A percentile compares a stretch with the other conserved stretches of the same genome.
phyloP scores from a whole-genome alignment of 1,140 invertebrate genomes.

The Leptopilina clavipes region DNA sequence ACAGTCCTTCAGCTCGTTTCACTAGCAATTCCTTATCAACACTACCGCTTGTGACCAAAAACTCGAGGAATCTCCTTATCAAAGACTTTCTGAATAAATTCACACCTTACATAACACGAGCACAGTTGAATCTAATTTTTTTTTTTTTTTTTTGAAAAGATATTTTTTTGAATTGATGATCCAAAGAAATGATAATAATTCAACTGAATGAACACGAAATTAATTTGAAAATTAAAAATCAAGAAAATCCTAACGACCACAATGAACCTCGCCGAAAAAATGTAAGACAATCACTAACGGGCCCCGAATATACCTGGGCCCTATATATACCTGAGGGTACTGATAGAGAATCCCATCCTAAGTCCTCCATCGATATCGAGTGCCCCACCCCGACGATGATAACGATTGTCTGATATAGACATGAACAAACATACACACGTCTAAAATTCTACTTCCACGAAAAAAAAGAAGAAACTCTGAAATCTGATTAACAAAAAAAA shows the following conservation, averaged over 20 bases:
- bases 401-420: slow-evolving; percentile 64
- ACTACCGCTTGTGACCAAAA: slow-evolving; percentile 20
- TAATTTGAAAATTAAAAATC: neutral
- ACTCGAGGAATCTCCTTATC: slow-evolving; percentile 20
- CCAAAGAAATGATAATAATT: slow-evolving; percentile 37
- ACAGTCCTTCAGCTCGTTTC: slow-evolving; percentile 23
- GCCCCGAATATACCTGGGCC: slow-evolving; percentile 59
- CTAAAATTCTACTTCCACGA: slow-evolving; percentile 28
- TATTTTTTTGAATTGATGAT: slow-evolving; percentile 15
- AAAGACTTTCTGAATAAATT: slow-evolving; percentile 5
- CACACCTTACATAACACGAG: slow-evolving; percentile 33
- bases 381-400: slow-evolving; percentile 70
- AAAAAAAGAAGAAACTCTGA: neutral
- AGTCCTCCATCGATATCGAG: slow-evolving; percentile 67
- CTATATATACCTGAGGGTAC: slow-evolving; percentile 67
- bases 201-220: neutral
- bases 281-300: slow-evolving; percentile 62
- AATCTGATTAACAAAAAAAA: slow-evolving; percentile 29
- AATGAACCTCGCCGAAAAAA: slow-evolving; percentile 44
- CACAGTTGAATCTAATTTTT: neutral
- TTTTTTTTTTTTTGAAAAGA: neutral
- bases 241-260: slow-evolving; percentile 32
- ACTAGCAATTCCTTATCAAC: slow-evolving; percentile 28
- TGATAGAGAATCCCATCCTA: slow-evolving; percentile 69
- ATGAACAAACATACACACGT: slow-evolving; percentile 22